Evolutionary conservation across 2,113 vertebrate genomes (phyloP), one percentile per base, ranked within the genome.

Genomic region (Centropus unirufus): DNA sequence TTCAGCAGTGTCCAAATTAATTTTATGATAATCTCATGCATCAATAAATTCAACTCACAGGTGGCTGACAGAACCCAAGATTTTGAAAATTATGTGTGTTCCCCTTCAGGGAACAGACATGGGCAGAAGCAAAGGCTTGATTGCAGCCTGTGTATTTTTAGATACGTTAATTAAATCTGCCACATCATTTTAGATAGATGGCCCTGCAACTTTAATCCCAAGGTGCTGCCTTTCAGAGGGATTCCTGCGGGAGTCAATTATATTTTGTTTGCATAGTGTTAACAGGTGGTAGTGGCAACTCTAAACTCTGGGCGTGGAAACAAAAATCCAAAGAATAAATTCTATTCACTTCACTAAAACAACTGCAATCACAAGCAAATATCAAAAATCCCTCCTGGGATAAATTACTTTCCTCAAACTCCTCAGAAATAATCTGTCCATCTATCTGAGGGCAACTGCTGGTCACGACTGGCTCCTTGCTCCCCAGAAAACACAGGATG

Each of bases 1-100:
- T 96, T 96, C 95, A 93, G 87, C 92, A 96, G 89, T 90, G 94
- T 82, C 96, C 92, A 96, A 98, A 97, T 98, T 97, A 97, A 98
- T 97, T 95, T 96, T 94, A 97, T 96, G 96, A 92, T 97, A 96
- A 97, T 97, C 94, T 91, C 82, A 91, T 92, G 96, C 94, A 96
- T 94, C 96, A 95, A 90, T 95, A 95, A 95, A 93, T 96, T 93
- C 91, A 90, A 90, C 94, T 94, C 95, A 89, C 88, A 94, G 96
- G 96, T 96, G 90, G 87, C 93, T 96, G 90, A 88, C 92, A 89
- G 96, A 97, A 93, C 76, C 92, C 82, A 97, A 92, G 82, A 83
- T 91, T 97, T 97, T 90, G 78, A 95, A 96, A 96, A 97, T 97
- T 90, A 95, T 87, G 94, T 83, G 87, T 95, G 96, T 96, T 97